Percentiles rank a stretch among this genome's conserved stretches.
Conservation (phyloP, 2,888 invertebrate genomes). For the Lasioglossum pauxillum region DNA sequence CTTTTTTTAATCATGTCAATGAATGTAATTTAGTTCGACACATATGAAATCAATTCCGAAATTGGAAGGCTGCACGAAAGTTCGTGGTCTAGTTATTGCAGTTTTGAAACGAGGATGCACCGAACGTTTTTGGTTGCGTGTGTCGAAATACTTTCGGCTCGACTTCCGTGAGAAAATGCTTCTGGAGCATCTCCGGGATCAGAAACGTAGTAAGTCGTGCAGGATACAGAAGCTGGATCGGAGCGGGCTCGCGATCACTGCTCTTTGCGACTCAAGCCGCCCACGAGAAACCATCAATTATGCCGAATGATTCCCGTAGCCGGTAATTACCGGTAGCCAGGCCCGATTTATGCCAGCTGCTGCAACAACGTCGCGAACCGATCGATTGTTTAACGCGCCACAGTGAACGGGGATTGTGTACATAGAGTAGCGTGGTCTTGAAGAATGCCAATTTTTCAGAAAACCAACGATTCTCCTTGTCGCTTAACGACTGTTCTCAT, state of each 20-base stretch:
- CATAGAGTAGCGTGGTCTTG: neutral
- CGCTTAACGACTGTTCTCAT: neutral
- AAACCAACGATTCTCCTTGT: neutral
- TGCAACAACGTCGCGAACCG: slow-evolving; percentile 45
- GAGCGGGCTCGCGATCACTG: slow-evolving; percentile 32
- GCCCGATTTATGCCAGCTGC: slow-evolving; percentile 45
- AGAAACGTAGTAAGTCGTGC: slow-evolving; percentile 34
- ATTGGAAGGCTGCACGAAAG: neutral
- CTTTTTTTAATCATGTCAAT: too few relatives aligned
- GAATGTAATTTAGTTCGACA: neutral
- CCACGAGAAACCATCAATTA: slow-evolving; percentile 68
- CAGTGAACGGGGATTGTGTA: slow-evolving; percentile 21
- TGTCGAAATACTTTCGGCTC: slow-evolving; percentile 18
- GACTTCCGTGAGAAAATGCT: slow-evolving; percentile 52
- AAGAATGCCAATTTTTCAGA: neutral
- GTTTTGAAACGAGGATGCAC: neutral
- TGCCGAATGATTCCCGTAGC: slow-evolving; percentile 66
- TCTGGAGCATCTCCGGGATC: slow-evolving; percentile 35
- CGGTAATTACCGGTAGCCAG: slow-evolving; percentile 61
- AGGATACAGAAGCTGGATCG: slow-evolving; percentile 33
- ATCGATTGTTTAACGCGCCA: slow-evolving; percentile 43
- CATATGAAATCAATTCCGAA: neutral
- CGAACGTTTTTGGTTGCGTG: neutral
- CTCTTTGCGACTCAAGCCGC: slow-evolving; percentile 55
- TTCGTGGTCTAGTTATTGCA: neutral